Base-by-base conservation (phyloP, 1,140 invertebrate species). In the Gonioctena quinquepunctata region DNA sequence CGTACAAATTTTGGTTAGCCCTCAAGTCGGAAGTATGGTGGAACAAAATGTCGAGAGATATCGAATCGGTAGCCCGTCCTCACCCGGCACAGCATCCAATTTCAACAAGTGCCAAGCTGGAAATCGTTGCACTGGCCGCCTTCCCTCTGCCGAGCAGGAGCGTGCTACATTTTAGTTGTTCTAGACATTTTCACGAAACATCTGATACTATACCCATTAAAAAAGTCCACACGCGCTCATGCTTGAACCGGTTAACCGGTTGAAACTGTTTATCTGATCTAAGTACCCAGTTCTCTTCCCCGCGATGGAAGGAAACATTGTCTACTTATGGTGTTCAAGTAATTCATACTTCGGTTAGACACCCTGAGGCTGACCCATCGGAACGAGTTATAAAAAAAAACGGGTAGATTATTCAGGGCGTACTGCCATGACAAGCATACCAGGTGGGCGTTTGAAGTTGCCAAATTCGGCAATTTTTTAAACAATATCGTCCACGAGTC, bases 131-230 rank as follows among this genome's bases (percentile, higher is more conserved):
- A 2, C 5, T 69, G n/a, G 68, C 59, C 68, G 5, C 49, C 64
- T 21, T 18, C 33, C n/a, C 13, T 6, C 6, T 27, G 11, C 19
- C 7, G 68, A 25, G 68, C 59, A 7, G 60, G 59, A 21, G 27
- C 52, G 4, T 13, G 6, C 18, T 69, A 69, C 50, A 18, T 69
- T 4, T 64, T 62, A 28, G 59, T 69, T 8, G 16, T 54, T 3
- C 7, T 19, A 18, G 27, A 63, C 18, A 6, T 54, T 19, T 54
- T 54, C 21, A 54, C 50, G 16, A 69, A 69, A 64, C 49, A 64
- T 56, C 18, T 69, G 16, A 26, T 11, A n/a, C 16, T 69, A 21
- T 69, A 64, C 22, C 59, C 60, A n/a, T 16, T 69, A 21, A 69
- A 64, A 33, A 64, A 69, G 26, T 28, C 68, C 8, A 54, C 50